Percentiles rank a stretch among this genome's conserved stretches.
Evolutionary conservation across 2,888 invertebrate species (phyloP).

Genomic region (Dendrolimus houi): DNA sequence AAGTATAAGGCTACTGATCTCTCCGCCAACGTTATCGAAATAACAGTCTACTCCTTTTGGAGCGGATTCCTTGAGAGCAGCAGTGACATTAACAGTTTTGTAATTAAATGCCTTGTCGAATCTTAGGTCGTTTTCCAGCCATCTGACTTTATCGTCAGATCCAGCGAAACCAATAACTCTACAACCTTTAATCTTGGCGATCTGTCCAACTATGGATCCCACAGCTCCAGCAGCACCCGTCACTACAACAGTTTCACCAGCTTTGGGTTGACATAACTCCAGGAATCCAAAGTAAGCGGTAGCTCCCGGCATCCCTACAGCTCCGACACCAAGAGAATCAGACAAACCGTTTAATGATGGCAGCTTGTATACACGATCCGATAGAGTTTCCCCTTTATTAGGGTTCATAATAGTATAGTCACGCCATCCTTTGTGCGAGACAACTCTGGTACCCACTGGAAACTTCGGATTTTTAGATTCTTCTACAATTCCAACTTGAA

Average conservation of each 20-base stretch:
- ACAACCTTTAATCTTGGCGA: slow-evolving; percentile 81
- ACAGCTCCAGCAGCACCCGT: slow-evolving; percentile 86
- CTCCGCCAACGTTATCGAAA: slow-evolving; percentile 84
- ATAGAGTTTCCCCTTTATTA: not conserved
- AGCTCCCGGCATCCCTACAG: slow-evolving; percentile 81
- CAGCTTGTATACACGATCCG: slow-evolving; percentile 35
- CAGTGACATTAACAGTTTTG: slow-evolving; percentile 63
- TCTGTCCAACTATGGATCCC: slow-evolving; percentile 84
- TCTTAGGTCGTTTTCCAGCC: slow-evolving; percentile 78
- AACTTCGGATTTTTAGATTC: slow-evolving; percentile 78
- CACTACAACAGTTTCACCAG: slow-evolving; percentile 82
- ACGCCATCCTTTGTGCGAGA: slow-evolving; percentile 59
- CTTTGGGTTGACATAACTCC: slow-evolving; percentile 80
- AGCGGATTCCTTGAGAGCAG: slow-evolving; percentile 57
- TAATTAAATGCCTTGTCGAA: slow-evolving; percentile 83
- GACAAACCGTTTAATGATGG: slow-evolving; percentile 72
- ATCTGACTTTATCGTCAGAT: slow-evolving; percentile 81
- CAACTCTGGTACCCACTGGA: slow-evolving; percentile 76
- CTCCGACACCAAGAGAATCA: slow-evolving; percentile 75
- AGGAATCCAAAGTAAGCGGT: slow-evolving; percentile 84
- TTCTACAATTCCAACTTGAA: slow-evolving; percentile 54
- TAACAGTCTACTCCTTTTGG: slow-evolving; percentile 82
- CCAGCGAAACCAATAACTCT: slow-evolving; percentile 82
- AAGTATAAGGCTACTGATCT: slow-evolving; percentile 72
- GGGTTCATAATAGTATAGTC: slow-evolving; percentile 17